These are phyloP conservation scores for Geodia barretti DNA, from an alignment of 37 sponge, comb jelly and placozoan species.

Conservation along the genomic window DNA sequence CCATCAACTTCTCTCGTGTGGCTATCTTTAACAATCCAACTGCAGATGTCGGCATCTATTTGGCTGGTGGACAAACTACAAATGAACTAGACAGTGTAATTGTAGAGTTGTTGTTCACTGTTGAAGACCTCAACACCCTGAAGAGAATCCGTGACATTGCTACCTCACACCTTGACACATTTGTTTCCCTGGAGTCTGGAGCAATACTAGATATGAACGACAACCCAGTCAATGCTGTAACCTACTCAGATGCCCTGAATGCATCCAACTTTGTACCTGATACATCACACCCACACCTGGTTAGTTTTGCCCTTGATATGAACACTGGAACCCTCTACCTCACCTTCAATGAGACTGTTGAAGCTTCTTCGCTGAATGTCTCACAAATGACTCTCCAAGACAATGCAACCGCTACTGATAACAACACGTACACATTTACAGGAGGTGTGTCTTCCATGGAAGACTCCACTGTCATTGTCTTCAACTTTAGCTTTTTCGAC, in stretches of 20 bases:
- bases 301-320: slow-evolving; percentile 58
- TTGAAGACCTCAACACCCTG: slow-evolving; percentile 73
- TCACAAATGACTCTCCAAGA: slow-evolving; percentile 72
- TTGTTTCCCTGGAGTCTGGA: slow-evolving; percentile 50
- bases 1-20: slow-evolving; percentile 52
- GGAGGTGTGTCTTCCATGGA: slow-evolving; percentile 51
- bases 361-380: slow-evolving; percentile 65
- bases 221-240: slow-evolving; percentile 38
- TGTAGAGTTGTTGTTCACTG: slow-evolving; percentile 48
- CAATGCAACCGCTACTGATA: slow-evolving; percentile 3
- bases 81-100: slow-evolving; percentile 57
- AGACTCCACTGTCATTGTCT: slow-evolving; percentile 68
- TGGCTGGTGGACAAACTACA: slow-evolving; percentile 59
- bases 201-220: slow-evolving; percentile 78
- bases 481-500: slow-evolving; percentile 77
- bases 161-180: slow-evolving; percentile 52
- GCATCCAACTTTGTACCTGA: slow-evolving; percentile 39
- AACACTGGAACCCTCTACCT: slow-evolving; percentile 66
- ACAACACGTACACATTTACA: slow-evolving; percentile 62
- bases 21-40: slow-evolving; percentile 34
- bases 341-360: slow-evolving; percentile 85
- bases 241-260: slow-evolving; percentile 25
- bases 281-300: slow-evolving; percentile 54
- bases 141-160: slow-evolving; percentile 65
- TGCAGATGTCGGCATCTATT: slow-evolving; percentile 8